Conservation (phyloP, 2,888 invertebrate species). For the Melanchra persicariae region DNA sequence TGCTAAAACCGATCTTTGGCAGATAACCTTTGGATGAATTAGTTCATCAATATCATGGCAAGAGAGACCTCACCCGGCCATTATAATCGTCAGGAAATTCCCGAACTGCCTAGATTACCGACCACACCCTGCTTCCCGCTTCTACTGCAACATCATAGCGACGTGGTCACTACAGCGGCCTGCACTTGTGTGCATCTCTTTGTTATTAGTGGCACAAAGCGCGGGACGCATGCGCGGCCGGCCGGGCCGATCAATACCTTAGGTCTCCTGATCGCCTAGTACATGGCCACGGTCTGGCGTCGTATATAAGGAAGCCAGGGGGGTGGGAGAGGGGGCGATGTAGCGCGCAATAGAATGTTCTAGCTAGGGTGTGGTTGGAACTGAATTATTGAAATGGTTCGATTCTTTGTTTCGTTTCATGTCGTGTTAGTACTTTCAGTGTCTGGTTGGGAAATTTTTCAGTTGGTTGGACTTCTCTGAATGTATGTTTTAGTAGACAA, state of each 20-base stretch:
- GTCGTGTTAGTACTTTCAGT: neutral
- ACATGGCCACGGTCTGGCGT: constrained; percentile 15
- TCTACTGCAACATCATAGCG: constrained; percentile 11
- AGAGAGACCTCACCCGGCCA: neutral
- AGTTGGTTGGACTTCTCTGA: neutral
- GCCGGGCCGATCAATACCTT: constrained; percentile 16
- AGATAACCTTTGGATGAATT: too few relatives aligned
- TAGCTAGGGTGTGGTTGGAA: neutral
- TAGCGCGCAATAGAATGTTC: neutral
- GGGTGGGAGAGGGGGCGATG: neutral
- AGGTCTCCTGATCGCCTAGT: constrained; percentile 21
- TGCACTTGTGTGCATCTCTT: constrained; percentile 46
- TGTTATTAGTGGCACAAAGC: constrained; percentile 6
- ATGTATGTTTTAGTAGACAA: neutral
- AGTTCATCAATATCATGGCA: neutral
- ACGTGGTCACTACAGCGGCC: neutral
- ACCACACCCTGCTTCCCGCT: neutral
- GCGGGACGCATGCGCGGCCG: constrained; percentile 45
- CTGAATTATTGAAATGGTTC: constrained; percentile 13
- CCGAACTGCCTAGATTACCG: neutral
- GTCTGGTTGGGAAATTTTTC: neutral
- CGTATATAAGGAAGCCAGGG: neutral
- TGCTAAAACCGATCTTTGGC: too few relatives aligned
- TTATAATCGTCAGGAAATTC: neutral
- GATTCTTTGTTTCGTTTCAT: neutral